Base-by-base conservation (phyloP, 2,113 vertebrate genomes). In the Caranx ignobilis region DNA sequence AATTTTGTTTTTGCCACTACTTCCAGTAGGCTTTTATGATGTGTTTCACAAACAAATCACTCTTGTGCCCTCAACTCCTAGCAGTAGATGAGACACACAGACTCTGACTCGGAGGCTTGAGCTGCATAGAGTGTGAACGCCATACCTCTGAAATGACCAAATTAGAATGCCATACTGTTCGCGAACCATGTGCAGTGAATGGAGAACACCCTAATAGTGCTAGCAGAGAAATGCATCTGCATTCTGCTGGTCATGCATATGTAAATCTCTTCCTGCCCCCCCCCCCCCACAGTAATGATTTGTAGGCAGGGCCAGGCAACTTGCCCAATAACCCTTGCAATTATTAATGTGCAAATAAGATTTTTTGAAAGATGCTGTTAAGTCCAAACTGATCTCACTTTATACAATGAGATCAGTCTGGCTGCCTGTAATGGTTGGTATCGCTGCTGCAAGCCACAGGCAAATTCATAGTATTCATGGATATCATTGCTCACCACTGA, bases 161-260 rank as follows among this genome's bases (percentile, higher is more conserved):
- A 90, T 93, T 91, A 90, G 89, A 84, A 93, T 93, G 89, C 90
- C 78, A 77, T 64, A 87, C 83, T 21, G 68, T 88, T 89, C 85
- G 60, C 83, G 31, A 71, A 43, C 67, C 79, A 45, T 90, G 89
- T 77, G 88, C 87, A 68, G 64, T 82, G 92, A 93, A 92, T 92
- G 90, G 83, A 88, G 85, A 90, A 79, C 90, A 82, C 41, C 39
- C 45, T 87, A 87, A 90, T 92, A 85, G 79, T 55, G 75, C 81
- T 77, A 81, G 81, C 86, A 88, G 83, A 79, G 80, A 81, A 89
- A 80, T 57, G 47, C 83, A 91, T 90, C 89, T 91, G 89, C 87
- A 89, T 93, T 90, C 92, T 90, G 80, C 80, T 79, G 75, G 79
- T 82, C 83, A 84, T 87, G 88, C 77, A 90, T 88, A 90, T 90